These are phyloP conservation scores for Campoletis raptor DNA, from an alignment of 2,888 invertebrate genomes.

Conservation along the genomic window DNA sequence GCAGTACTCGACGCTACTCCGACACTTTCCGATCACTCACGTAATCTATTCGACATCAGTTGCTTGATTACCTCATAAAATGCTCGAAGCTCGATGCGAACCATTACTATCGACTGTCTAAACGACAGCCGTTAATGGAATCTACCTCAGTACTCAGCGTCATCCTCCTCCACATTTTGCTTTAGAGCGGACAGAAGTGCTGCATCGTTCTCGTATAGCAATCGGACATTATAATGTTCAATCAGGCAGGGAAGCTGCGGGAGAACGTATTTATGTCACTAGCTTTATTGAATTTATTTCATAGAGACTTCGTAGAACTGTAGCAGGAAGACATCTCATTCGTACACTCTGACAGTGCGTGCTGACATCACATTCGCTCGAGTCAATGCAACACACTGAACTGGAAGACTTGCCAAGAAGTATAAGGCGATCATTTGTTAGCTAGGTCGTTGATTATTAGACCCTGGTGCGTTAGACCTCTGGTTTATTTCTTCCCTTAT, in stretches of 20 bases:
- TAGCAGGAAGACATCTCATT: not conserved
- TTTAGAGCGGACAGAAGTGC: not conserved
- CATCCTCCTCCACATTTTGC: conserved; percentile 44
- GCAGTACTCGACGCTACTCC: conserved; percentile 45
- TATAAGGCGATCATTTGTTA: conserved; percentile 68
- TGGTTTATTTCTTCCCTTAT: conserved; percentile 82
- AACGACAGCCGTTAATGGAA: conserved; percentile 80
- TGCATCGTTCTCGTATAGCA: conserved; percentile 24
- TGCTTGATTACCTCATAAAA: conserved; percentile 78
- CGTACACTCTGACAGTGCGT: not conserved
- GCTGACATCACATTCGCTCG: not conserved
- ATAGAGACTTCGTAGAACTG: not conserved
- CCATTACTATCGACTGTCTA: conserved; percentile 77
- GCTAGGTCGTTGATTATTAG: conserved; percentile 76
- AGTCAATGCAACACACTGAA: conserved; percentile 1
- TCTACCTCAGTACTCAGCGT: conserved; percentile 65
- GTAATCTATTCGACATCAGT: conserved; percentile 77
- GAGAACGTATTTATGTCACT: not conserved
- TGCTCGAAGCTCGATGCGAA: conserved; percentile 73
- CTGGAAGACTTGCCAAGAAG: conserved; percentile 25
- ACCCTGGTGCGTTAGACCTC: conserved; percentile 75
- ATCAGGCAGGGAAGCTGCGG: conserved; percentile 4
- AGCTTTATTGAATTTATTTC: not conserved
- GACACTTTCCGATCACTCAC: conserved; percentile 71
- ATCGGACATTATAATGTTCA: conserved; percentile 24